These are phyloP conservation scores for Triplophysa rosa DNA, from an alignment of 2,113 vertebrate genomes.

Conservation along the genomic window DNA sequence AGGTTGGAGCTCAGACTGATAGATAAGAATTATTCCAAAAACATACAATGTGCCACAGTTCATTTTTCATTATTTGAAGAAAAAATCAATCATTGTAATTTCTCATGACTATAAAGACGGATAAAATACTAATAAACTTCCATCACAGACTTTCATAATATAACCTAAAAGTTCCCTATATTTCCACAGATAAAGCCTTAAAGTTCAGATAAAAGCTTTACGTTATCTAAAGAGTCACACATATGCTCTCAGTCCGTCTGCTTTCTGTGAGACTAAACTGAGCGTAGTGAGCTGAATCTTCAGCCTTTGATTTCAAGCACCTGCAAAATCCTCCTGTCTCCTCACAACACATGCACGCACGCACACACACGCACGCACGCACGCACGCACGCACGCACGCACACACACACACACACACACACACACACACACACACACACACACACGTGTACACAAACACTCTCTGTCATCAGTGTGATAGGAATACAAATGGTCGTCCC, in stretches of 20 bases:
- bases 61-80: too few species aligned
- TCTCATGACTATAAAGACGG: too few species aligned
- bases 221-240: neutral
- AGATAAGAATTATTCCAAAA: too few species aligned
- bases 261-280: constrained; percentile 44
- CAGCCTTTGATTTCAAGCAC: constrained; percentile 63
- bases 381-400: constrained; percentile 22
- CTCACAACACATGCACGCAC: constrained; percentile 54
- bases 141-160: constrained; percentile 13
- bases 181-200: neutral
- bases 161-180: constrained; percentile 6
- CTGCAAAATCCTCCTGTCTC: constrained; percentile 58
- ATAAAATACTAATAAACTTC: neutral
- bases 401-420: constrained; percentile 20
- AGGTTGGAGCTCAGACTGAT: too few species aligned
- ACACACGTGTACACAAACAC: constrained; percentile 1
- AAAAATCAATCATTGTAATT: too few species aligned
- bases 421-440: constrained; percentile 6
- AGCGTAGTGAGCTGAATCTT: constrained; percentile 53
- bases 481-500: constrained; percentile 76
- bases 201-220: neutral
- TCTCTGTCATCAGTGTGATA: constrained; percentile 66
- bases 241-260: neutral
- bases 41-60: too few species aligned
- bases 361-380: neutral